A percentile compares a stretch with the other conserved stretches of the same genome.
These are phyloP conservation scores for Synanthedon tipuliformis DNA, from an alignment of 2,888 invertebrate genomes.

Conservation along the genomic window DNA sequence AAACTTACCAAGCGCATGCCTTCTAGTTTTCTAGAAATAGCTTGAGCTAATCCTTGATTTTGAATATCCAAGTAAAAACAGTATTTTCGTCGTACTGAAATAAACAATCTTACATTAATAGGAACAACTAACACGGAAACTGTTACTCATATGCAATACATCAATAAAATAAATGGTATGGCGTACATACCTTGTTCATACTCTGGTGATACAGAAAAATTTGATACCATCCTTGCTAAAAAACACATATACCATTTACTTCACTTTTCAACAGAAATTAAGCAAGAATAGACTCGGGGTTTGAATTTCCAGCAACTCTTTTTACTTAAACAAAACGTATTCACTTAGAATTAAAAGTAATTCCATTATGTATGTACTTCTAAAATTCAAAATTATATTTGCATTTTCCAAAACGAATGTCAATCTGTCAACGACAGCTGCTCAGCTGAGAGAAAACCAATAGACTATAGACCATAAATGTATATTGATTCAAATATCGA, in stretches of 20 bases:
- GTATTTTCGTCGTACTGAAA: constrained; percentile 71
- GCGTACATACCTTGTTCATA: constrained; percentile 49
- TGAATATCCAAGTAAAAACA: constrained; percentile 83
- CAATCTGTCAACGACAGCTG: constrained; percentile 64
- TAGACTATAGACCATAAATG: constrained; percentile 33
- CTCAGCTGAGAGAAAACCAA: constrained; percentile 18
- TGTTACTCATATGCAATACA: constrained; percentile 11
- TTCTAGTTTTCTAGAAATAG: constrained; percentile 76
- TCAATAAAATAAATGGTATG: constrained; percentile 14
- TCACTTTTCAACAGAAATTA: too few relatives aligned
- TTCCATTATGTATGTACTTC: constrained; percentile 1
- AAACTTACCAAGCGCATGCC: constrained; percentile 79
- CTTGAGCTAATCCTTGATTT: constrained; percentile 74
- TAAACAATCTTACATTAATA: constrained; percentile 8
- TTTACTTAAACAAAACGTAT: too few relatives aligned
- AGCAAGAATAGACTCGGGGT: too few relatives aligned
- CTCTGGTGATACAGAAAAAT: constrained; percentile 58
- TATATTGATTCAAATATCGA: not conserved
- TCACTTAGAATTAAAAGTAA: constrained; percentile 5
- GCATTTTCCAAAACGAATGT: constrained; percentile 39
- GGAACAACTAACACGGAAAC: constrained; percentile 3
- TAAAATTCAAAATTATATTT: constrained; percentile 18
- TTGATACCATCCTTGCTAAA: constrained; percentile 50
- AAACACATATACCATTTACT: constrained; percentile 7
- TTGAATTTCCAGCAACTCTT: too few relatives aligned